Conservation (phyloP, 2,888 invertebrate species). For the Sesia bembeciformis region DNA sequence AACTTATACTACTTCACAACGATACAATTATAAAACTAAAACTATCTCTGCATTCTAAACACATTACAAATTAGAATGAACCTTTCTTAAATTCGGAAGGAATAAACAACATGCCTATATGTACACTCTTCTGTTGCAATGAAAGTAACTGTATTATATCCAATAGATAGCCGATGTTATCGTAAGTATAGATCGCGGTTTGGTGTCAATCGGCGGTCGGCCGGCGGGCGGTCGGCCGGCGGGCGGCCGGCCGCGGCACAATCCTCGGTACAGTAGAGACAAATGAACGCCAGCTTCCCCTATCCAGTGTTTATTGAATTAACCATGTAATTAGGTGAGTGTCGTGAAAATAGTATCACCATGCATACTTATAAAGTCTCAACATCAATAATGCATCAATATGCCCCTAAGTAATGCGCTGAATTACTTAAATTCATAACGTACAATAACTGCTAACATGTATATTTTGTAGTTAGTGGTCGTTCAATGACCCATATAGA, state of each 20-base stretch:
- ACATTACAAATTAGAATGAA: constrained; percentile 55
- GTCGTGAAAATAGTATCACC: too few species aligned
- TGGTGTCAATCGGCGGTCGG: background rate
- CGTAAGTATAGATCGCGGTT: constrained; percentile 28
- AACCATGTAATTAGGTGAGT: too few species aligned
- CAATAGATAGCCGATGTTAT: constrained; percentile 31
- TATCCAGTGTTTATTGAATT: background rate
- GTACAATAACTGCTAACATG: too few species aligned
- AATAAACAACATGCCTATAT: constrained; percentile 63
- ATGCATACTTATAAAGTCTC: too few species aligned
- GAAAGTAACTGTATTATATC: constrained; percentile 41
- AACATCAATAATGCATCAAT: too few species aligned
- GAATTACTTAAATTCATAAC: too few species aligned
- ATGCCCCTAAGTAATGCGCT: too few species aligned
- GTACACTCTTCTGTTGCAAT: constrained; percentile 48
- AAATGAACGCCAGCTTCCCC: background rate
- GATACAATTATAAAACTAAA: constrained; percentile 69
- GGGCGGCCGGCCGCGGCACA: background rate
- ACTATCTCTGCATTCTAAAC: constrained; percentile 62
- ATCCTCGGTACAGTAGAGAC: background rate
- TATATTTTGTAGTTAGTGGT: too few species aligned
- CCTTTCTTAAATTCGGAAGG: constrained; percentile 56
- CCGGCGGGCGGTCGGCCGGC: background rate
- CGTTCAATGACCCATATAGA: too few species aligned
- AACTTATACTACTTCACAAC: constrained; percentile 69